Percentiles rank a stretch among this genome's conserved stretches.
Evolutionary conservation across 2,113 vertebrate species (phyloP).

Genomic region (Cottus gobio): DNA sequence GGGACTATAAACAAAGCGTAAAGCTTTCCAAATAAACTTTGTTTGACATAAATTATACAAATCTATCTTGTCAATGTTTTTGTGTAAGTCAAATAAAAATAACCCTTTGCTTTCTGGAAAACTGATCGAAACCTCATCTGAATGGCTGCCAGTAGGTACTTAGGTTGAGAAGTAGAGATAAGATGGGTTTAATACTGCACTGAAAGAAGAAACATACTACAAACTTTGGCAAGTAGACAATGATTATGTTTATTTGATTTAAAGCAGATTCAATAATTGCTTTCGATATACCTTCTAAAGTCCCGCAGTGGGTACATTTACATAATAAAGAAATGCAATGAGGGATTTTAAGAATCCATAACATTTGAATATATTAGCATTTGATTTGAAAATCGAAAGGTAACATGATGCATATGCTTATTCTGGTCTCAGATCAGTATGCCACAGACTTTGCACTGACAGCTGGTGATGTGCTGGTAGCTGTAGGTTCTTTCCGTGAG

Average conservation of each 20-base stretch:
- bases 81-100: not conserved
- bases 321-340: not conserved
- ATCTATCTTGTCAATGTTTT: too few relatives aligned
- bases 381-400: not conserved
- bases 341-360: not conserved
- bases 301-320: too few relatives aligned
- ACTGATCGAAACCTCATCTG: not conserved
- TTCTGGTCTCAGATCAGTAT: not conserved
- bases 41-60: too few relatives aligned
- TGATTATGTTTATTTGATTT: conserved; percentile 26
- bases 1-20: too few relatives aligned
- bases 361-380: not conserved
- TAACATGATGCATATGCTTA: not conserved
- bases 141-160: not conserved
- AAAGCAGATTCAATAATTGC: not conserved
- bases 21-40: too few relatives aligned
- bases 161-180: not conserved
- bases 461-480: conserved; percentile 63
- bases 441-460: conserved; percentile 41
- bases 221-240: not conserved
- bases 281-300: too few relatives aligned
- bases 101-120: not conserved
- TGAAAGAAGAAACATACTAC: not conserved
- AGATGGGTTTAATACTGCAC: not conserved
- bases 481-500: not conserved